phyloP scores from a whole-genome alignment of 1,140 invertebrate genomes.

The Drosophila ohnishii region DNA sequence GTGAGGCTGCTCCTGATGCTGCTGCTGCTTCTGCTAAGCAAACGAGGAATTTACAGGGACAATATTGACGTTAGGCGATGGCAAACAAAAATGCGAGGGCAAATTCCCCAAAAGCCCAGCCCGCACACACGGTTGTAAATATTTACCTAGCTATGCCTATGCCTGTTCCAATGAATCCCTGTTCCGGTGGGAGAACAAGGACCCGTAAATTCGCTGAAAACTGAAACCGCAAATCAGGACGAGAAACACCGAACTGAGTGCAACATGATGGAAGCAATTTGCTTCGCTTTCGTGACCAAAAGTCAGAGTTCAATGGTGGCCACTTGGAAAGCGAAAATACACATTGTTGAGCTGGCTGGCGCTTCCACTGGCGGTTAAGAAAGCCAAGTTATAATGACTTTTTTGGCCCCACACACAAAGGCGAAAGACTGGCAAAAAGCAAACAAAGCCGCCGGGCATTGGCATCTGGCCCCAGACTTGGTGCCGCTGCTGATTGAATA shows the following conservation, averaged over 20 bases:
- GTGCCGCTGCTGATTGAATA: slow-evolving; percentile 43
- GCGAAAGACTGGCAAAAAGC: slow-evolving; percentile 58
- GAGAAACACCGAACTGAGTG: slow-evolving; percentile 3
- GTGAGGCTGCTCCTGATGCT: slow-evolving; percentile 10
- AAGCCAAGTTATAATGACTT: slow-evolving; percentile 53
- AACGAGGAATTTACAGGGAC: slow-evolving; percentile 39
- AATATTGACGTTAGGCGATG: slow-evolving; percentile 50
- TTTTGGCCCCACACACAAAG: slow-evolving; percentile 27
- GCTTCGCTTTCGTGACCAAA: slow-evolving; percentile 16
- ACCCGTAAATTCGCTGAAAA: neutral
- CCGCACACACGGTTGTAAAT: slow-evolving; percentile 19
- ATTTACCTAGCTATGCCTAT: slow-evolving; percentile 12
- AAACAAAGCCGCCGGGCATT: slow-evolving; percentile 76
- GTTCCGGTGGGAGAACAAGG: neutral
- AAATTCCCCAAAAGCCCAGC: neutral
- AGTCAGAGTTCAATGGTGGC: slow-evolving; percentile 37
- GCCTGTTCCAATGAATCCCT: neutral
- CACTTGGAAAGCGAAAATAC: slow-evolving; percentile 6
- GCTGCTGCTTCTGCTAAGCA: slow-evolving; percentile 14
- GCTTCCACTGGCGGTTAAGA: slow-evolving; percentile 15
- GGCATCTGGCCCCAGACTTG: slow-evolving; percentile 54
- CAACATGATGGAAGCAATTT: slow-evolving; percentile 16
- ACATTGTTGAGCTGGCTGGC: slow-evolving; percentile 17
- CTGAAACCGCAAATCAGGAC: slow-evolving; percentile 14
- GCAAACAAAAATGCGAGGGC: slow-evolving; percentile 33